Base-by-base conservation (phyloP, 64 coral and sea anemone genomes). In the Anthopleura sola region DNA sequence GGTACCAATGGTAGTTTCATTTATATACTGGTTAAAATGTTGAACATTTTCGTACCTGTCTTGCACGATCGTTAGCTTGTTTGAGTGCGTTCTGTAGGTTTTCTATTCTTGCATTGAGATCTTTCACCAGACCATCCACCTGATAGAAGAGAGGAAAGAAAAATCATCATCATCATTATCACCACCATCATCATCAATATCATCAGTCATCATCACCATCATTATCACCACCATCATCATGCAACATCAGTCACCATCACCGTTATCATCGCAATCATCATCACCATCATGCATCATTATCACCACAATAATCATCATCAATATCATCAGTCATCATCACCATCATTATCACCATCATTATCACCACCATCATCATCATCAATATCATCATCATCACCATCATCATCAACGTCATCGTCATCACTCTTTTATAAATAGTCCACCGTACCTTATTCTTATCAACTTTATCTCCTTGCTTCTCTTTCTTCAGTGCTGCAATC, bases 61-160 rank as follows among this genome's bases (percentile, higher is more conserved):
- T 82, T 14, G 82, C 89, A 48, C n/a, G 58, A 55, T 91, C 86
- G 80, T 78, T 78, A 34, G 89, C 89, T 58, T 85, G 90, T 18
- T 91, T 87, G 37, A 95, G 57, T 14, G 89, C 89, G 29, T 78
- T 95, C 53, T 95, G 88, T 18, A 88, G 57, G 24, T 95, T 88
- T 62, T 81, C 75, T 34, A 95, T 89, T 82, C 93, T 83, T 17
- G 64, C 86, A 18, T 91, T 77, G 23, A 95, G 83, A 47, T 74
- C 89, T 55, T 91, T 82, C 3, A 95, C 40, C 21, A 91, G 60
- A 12, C 80, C 90, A 78, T 92, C 87, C 26, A 78, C 64, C 94
- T 95, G 54, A 31, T 24, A 84, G 49, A 6, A 84, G 8, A 81
- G 28, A 36, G 10, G 7, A 69, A 34, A 5, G 2, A 15, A 15